Base-by-base conservation (phyloP, 2,113 vertebrate species). In the Pyxicephalus adspersus region DNA sequence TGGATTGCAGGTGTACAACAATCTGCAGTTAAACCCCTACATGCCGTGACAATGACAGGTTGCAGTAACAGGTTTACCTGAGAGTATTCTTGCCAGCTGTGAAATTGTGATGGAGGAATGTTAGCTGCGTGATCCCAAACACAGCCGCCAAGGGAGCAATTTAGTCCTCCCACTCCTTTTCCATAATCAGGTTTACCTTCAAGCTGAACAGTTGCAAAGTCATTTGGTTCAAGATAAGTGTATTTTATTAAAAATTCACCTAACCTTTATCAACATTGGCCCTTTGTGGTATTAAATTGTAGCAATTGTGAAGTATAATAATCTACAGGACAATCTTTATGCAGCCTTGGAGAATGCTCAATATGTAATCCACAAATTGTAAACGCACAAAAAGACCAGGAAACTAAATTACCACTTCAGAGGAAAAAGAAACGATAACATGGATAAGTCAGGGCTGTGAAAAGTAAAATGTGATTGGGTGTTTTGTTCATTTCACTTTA, bases 21-120 rank as follows among this genome's bases (percentile, higher is more conserved):
- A 77, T 54, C 63, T 3, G 29, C 20, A 55, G 18, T 78, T 51
- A 67, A 34, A 57, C 15, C 20, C 38, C 63, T 57, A 28, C 76
- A 78, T 38, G 76, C 64, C 7, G 76, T 67, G 76, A 78, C 76
- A 78, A 78, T 67, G 25, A 77, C 50, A 64, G 15, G 75, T 78
- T 66, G 26, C 50, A 52, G 11, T 64, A 65, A 52, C 61, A 65
- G 25, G 18, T 67, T 51, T 66, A 34, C 76, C 25, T 57, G 7
- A 25, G 28, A 5, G 16, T 34, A 8, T 31, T 66, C 28, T 66
- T 55, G 61, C 63, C 38, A 29, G 63, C 63, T 57, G 64, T 11
- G 26, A 52, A 54, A 63, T 64, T 54, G 60, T 22, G 50, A 13
- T 65, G 26, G 34, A 19, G 51, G 64, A 23, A 54, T 34, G 52